A percentile compares a stretch with the other conserved stretches of the same genome.
Evolutionary conservation across 1,140 invertebrate species (phyloP).

Genomic region (Heliothis subflexa): DNA sequence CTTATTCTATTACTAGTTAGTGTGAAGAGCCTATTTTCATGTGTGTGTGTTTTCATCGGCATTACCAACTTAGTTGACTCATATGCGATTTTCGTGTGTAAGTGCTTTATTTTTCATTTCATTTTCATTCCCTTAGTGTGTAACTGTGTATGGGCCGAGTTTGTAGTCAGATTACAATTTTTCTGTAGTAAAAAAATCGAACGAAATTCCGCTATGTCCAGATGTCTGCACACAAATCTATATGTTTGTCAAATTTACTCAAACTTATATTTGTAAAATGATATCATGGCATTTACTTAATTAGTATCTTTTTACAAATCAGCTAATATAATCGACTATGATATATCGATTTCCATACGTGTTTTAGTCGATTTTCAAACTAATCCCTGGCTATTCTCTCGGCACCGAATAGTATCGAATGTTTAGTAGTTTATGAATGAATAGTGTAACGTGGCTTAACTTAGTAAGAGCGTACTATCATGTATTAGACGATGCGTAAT

Average conservation of each 20-base stretch:
- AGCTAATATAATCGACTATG: not conserved
- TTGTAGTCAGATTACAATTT: not conserved
- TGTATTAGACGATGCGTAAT: constrained; percentile 70
- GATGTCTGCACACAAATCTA: not conserved
- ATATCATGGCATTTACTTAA: constrained; percentile 28
- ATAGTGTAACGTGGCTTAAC: constrained; percentile 44
- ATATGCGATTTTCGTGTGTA: constrained; percentile 16
- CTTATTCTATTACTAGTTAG: constrained; percentile 24
- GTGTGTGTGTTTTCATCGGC: constrained; percentile 31
- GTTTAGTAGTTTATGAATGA: constrained; percentile 47
- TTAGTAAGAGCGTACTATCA: constrained; percentile 43
- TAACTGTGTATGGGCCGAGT: constrained; percentile 13
- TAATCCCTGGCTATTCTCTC: not conserved
- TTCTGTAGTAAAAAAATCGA: not conserved
- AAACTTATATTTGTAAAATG: not conserved
- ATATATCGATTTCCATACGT: not conserved
- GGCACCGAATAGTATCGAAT: constrained; percentile 18
- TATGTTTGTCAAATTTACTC: not conserved
- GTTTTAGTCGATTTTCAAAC: constrained; percentile 6
- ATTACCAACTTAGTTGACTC: constrained; percentile 24
- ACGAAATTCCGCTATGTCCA: not conserved
- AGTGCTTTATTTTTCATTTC: constrained; percentile 32
- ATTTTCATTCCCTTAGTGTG: constrained; percentile 16
- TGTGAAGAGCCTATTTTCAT: constrained; percentile 30
- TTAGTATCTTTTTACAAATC: not conserved